Percentiles rank a stretch among this genome's conserved stretches.
Evolutionary conservation across 2,797 vertebrate genomes (phyloP).

Genomic region (Periparus ater): DNA sequence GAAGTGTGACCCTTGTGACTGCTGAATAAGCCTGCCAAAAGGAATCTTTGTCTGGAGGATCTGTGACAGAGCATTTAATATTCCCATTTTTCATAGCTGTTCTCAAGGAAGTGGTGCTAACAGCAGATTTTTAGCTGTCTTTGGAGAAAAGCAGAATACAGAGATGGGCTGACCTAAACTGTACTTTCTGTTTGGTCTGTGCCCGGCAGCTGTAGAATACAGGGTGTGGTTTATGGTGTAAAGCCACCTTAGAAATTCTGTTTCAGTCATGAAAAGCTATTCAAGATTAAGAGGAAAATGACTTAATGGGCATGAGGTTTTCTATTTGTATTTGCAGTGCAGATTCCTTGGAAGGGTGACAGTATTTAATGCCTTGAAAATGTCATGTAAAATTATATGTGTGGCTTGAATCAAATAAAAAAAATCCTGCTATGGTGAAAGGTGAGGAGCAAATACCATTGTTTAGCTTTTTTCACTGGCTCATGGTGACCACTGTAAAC

Average conservation of each 20-base stretch:
- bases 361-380: background rate
- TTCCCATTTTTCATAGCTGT: background rate
- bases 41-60: background rate
- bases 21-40: background rate
- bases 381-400: background rate
- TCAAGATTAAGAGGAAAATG: slow-evolving; percentile 7
- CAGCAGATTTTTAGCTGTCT: background rate
- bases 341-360: background rate
- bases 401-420: background rate
- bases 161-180: background rate
- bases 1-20: background rate
- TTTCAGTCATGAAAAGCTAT: background rate
- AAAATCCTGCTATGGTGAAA: background rate
- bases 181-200: background rate
- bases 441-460: background rate
- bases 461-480: background rate
- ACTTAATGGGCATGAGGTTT: slow-evolving; percentile 14
- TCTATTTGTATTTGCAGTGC: slow-evolving; percentile 24
- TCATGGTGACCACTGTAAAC: background rate
- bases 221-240: background rate
- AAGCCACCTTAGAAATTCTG: background rate
- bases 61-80: background rate
- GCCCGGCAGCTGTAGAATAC: background rate
- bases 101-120: background rate
- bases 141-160: background rate